Conservation (phyloP, 2,888 invertebrate genomes). For the Athripsodes cinereus region DNA sequence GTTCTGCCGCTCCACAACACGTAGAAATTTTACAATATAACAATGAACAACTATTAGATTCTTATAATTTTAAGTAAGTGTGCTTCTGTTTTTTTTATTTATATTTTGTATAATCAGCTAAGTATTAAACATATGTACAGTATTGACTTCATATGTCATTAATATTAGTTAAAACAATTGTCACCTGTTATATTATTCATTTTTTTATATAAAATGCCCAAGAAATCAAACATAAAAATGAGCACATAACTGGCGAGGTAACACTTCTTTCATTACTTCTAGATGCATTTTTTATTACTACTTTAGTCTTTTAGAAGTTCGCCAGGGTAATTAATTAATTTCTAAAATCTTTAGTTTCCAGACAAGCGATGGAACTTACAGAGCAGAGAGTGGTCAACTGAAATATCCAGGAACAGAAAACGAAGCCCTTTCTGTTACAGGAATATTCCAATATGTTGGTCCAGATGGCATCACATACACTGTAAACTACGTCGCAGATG, state of each 20-base stretch:
- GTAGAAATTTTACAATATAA: slow-evolving; percentile 37
- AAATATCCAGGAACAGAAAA: slow-evolving; percentile 43
- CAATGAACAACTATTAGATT: slow-evolving; percentile 39
- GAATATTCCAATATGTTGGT: slow-evolving; percentile 43
- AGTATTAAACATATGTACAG: too few species aligned
- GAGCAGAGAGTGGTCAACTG: slow-evolving; percentile 36
- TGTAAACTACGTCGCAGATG: slow-evolving; percentile 49
- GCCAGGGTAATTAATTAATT: too few species aligned
- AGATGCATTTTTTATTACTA: too few species aligned
- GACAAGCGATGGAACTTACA: slow-evolving; percentile 39
- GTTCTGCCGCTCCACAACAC: slow-evolving; percentile 36
- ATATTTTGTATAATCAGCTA: too few species aligned
- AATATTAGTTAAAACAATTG: too few species aligned
- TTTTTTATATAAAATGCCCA: too few species aligned
- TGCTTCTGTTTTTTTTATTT: too few species aligned
- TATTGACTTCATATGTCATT: background rate
- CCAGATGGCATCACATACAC: slow-evolving; percentile 45
- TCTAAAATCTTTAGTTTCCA: slow-evolving; percentile 35
- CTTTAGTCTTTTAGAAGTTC: too few species aligned
- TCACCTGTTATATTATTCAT: too few species aligned
- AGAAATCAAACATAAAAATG: too few species aligned
- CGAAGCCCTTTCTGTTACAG: slow-evolving; percentile 44
- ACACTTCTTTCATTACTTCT: too few species aligned
- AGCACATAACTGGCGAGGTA: too few species aligned
- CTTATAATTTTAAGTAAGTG: slow-evolving; percentile 39